Conservation (phyloP, 2,888 invertebrate genomes). For the Malacosoma neustria region DNA sequence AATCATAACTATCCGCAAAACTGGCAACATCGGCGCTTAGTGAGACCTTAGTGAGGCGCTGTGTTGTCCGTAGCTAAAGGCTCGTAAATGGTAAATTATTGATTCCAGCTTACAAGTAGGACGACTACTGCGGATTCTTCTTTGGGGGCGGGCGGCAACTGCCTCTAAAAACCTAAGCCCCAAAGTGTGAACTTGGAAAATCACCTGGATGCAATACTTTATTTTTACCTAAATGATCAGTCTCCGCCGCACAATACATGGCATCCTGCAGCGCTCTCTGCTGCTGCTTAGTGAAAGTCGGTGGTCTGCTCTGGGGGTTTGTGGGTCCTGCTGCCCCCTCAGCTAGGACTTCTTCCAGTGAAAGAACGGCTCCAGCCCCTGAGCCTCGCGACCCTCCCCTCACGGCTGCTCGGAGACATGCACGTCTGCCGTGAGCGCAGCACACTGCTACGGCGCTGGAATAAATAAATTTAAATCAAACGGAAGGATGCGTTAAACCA, state of each 20-base stretch:
- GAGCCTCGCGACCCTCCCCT: slow-evolving; percentile 75
- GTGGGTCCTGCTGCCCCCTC: slow-evolving; percentile 79
- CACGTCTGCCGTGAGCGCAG: slow-evolving; percentile 89
- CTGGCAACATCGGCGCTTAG: no score
- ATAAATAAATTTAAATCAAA: no score
- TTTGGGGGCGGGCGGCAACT: no score
- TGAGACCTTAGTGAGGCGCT: no score
- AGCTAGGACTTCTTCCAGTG: slow-evolving; percentile 91
- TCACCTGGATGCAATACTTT: no score
- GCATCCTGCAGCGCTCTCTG: slow-evolving; percentile 92
- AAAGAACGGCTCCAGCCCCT: slow-evolving; percentile 82
- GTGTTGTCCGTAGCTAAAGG: no score
- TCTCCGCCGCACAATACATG: slow-evolving; percentile 95
- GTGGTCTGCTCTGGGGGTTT: slow-evolving; percentile 26
- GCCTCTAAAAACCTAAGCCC: no score
- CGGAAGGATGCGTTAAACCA: no score
- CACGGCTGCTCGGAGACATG: slow-evolving; percentile 81
- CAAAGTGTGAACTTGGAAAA: no score
- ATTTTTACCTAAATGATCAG: slow-evolving; percentile 84
- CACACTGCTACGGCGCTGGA: slow-evolving; percentile 92
- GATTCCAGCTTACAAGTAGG: no score
- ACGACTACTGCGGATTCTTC: no score
- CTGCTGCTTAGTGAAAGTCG: slow-evolving; percentile 84
- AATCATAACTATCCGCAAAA: neutral
- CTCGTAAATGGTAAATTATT: no score